Conservation (phyloP, 2,113 vertebrate genomes). For the Taxidea taxus region DNA sequence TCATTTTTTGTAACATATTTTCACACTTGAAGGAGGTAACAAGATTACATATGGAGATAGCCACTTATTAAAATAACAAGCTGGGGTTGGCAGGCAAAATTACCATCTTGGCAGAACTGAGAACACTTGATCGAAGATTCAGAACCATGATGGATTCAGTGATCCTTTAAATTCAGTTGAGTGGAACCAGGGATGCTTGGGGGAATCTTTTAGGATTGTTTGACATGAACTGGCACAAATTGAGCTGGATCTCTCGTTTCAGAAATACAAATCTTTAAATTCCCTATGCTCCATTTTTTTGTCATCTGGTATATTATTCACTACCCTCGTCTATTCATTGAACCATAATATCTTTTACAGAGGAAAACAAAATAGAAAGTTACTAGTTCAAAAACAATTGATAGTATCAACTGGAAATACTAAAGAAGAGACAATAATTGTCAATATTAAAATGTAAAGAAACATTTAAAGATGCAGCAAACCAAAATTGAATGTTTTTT, state of each 20-base stretch:
- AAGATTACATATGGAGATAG: not conserved
- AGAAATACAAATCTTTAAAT: not conserved
- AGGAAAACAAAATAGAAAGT: not conserved
- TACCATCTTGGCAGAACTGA: not conserved
- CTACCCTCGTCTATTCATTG: not conserved
- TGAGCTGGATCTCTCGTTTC: not conserved
- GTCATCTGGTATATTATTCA: not conserved
- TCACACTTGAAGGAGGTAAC: not conserved
- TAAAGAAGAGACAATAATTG: not conserved
- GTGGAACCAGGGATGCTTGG: accelerated
- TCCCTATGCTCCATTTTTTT: not conserved
- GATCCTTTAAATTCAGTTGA: not conserved
- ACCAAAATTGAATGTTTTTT: not conserved
- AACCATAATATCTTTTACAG: not conserved
- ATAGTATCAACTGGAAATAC: not conserved
- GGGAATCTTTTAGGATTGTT: not conserved
- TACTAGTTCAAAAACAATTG: not conserved
- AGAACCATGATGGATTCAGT: not conserved
- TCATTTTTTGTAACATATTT: not conserved
- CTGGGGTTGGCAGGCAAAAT: not conserved
- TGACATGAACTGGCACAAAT: not conserved
- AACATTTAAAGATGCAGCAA: not conserved
- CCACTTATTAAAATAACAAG: not conserved
- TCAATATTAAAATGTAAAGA: not conserved
- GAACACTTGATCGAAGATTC: not conserved